Base-by-base conservation (phyloP, 2,888 invertebrate genomes). In the Lottia scabra region DNA sequence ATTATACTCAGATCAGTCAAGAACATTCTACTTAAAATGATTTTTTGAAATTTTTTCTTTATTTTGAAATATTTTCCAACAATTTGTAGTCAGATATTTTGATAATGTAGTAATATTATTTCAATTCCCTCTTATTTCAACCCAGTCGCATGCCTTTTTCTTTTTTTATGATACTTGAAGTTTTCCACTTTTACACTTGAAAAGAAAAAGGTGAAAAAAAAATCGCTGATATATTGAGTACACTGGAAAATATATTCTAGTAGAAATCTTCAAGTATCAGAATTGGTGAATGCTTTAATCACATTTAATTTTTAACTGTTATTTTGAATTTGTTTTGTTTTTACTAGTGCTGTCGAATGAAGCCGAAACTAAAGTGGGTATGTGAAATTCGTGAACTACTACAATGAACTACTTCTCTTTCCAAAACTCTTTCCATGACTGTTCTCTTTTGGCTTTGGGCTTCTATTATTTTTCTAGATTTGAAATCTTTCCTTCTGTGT, bases 261-360 rank as follows among this genome's bases (percentile, higher is more conserved):
- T 44, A 23, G 8, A 27, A 62, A 62, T 68, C 44, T 62, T 38
- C 38, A 38, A 38, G 38, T 38, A 38, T 38, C 38, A 38, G 38
- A 38, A 38, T 38, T 38, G 38, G 38, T 56, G 56, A 56, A 56
- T 56, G 56, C 56, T 56, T 23, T 56, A 19, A 23, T 23, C 56
- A 56, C 56, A 56, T 56, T 56, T 56, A 56, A 62, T 76, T 64
- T 67, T 75, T 67, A 68, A 66, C 71, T 72, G 71, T 80, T 81
- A 74, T 75, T 78, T 80, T 80, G 46, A 63, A 75, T 71, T 71
- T 68, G 73, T 81, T 80, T 81, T 81, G 81, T 79, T 83, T 83
- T 81, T 81, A 78, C 80, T 85, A 87, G 87, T 87, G 84, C 85
- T 87, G 78, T 79, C 84, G 81, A 85, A 84, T 82, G 87, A 87